These are phyloP conservation scores for Hapalemur alaotrensis DNA, from an alignment of 2,797 vertebrate species.

Conservation along the genomic window DNA sequence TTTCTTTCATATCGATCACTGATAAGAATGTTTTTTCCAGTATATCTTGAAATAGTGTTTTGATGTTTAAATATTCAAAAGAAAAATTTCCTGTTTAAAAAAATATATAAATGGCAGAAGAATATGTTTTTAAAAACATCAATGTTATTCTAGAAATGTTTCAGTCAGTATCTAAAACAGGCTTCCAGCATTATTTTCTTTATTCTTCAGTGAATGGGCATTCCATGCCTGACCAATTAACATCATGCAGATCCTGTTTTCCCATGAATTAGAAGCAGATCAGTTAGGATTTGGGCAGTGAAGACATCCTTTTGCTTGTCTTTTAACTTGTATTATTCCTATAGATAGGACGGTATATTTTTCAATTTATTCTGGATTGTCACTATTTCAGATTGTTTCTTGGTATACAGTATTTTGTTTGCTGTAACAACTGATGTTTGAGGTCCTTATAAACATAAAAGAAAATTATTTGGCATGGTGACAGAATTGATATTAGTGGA, in stretches of 20 bases:
- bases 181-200: neutral
- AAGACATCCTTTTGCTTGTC: neutral
- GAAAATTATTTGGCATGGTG: neutral
- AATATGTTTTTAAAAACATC: neutral
- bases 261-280: neutral
- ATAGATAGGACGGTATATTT: neutral
- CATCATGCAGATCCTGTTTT: neutral
- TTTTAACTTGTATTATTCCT: neutral
- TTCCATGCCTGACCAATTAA: neutral
- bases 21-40: neutral
- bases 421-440: neutral
- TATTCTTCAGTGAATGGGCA: rapidly evolving
- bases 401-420: neutral
- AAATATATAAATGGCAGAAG: neutral
- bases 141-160: neutral
- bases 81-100: neutral
- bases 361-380: neutral
- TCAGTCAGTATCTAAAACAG: neutral
- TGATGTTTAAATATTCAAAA: constrained; percentile 30
- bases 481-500: neutral
- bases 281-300: neutral
- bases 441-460: neutral
- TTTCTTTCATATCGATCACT: neutral
- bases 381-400: neutral
- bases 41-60: neutral